phyloP scores from a whole-genome alignment of 2,797 vertebrate genomes.

The Oryzias sinensis region DNA sequence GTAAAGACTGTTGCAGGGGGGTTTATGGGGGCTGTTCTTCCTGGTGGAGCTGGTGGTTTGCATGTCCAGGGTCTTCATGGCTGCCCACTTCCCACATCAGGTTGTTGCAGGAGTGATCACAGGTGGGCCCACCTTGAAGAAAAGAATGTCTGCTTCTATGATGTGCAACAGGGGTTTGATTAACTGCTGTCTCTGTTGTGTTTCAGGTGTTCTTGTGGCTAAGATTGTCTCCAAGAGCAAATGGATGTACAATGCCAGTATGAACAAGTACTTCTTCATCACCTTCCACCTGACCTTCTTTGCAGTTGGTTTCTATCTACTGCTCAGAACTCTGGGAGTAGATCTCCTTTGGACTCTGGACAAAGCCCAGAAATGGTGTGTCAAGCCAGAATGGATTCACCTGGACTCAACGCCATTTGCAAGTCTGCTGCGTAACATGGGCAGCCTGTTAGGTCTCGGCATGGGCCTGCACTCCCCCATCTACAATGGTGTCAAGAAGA shows the following conservation, averaged over 20 bases:
- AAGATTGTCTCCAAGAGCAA: constrained; percentile 68
- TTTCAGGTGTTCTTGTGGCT: constrained; percentile 73
- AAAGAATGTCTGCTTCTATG: background rate
- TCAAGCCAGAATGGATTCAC: constrained; percentile 86
- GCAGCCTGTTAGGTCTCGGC: constrained; percentile 89
- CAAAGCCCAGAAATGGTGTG: constrained; percentile 88
- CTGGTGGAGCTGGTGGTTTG: constrained; percentile 83
- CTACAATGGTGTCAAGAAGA: constrained; percentile 76
- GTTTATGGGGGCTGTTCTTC: constrained; percentile 83
- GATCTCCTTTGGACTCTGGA: constrained; percentile 94
- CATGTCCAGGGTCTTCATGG: constrained; percentile 90
- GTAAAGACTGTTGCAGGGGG: constrained; percentile 76
- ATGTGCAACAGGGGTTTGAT: background rate
- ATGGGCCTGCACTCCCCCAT: constrained; percentile 87
- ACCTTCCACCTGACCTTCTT: constrained; percentile 87
- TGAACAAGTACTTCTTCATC: constrained; percentile 80
- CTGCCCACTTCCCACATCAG: constrained; percentile 96
- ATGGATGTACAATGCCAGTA: constrained; percentile 84
- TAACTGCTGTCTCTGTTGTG: background rate
- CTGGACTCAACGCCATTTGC: constrained; percentile 92
- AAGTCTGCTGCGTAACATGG: constrained; percentile 92
- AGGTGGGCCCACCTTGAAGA: constrained; percentile 71
- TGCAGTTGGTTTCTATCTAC: constrained; percentile 87
- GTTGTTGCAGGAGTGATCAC: constrained; percentile 88
- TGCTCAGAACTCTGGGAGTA: constrained; percentile 83